These are phyloP conservation scores for Mythimna vitellina DNA, from an alignment of 2,888 invertebrate species.

Conservation along the genomic window DNA sequence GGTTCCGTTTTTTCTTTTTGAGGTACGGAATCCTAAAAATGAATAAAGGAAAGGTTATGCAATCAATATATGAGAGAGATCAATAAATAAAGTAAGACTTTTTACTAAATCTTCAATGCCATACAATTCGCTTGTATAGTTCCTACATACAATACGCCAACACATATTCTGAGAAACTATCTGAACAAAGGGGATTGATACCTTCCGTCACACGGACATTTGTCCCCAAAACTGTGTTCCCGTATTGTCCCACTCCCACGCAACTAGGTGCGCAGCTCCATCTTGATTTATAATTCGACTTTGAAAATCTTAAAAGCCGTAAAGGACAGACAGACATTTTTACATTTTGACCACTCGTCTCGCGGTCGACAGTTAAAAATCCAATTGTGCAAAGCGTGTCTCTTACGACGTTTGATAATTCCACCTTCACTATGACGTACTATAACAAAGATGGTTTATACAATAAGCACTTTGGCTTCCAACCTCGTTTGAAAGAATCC, in stretches of 20 bases:
- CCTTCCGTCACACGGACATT: constrained; percentile 52
- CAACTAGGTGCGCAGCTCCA: constrained; percentile 38
- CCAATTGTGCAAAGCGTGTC: neutral
- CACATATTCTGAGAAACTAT: constrained; percentile 30
- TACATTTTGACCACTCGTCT: neutral
- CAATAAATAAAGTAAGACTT: neutral
- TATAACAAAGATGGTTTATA: constrained; percentile 55
- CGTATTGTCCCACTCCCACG: constrained; percentile 56
- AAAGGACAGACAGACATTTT: neutral
- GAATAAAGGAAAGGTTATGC: neutral
- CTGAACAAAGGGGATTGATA: constrained; percentile 46
- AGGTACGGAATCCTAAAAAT: no score
- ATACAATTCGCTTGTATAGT: constrained; percentile 5
- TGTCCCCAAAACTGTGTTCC: constrained; percentile 45
- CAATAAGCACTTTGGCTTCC: constrained; percentile 50
- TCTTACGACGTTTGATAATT: neutral
- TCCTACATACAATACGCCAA: constrained; percentile 9
- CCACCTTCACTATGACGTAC: constrained; percentile 17
- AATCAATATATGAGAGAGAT: neutral
- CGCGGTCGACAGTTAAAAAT: neutral
- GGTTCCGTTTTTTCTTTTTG: no score
- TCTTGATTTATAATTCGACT: constrained; percentile 48
- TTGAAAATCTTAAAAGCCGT: neutral
- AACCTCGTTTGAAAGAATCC: constrained; percentile 53
- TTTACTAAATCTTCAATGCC: constrained; percentile 1